Evolutionary conservation across 1,140 invertebrate genomes (phyloP), one percentile per base, ranked within the genome.

Genomic region (Arctopsyche grandis): DNA sequence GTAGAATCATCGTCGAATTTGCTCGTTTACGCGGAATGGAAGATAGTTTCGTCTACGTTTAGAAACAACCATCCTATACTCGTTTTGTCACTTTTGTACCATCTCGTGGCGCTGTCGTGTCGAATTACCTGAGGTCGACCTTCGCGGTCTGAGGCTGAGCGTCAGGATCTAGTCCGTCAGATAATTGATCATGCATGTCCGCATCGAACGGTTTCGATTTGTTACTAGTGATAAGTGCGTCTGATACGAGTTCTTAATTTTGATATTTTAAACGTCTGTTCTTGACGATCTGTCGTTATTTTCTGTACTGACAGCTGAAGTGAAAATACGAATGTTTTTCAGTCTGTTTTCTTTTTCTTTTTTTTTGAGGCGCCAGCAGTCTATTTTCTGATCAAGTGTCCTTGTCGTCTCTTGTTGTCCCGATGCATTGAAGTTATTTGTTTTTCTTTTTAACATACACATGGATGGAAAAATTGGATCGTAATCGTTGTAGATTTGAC

Each of bases 61-160:
- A 38, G 29, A 38, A 38, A 38, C 7, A 4, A 4, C 3, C 7
- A 38, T 1, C 29, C 29, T 38, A 38, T 38, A 38, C 29, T 38
- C 29, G 29, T 38, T 38, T 38, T 38, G 29, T 38, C 29, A 7
- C 29, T 38, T 38, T 7, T 38, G 29, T 38, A 38, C 1, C 3
- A 38, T 38, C 29, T 38, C 29, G 29, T 14, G 48, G 48, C 48
- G 48, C 48, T 71, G 4, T 38, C 14, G 43, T 71, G 21, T 44
- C 38, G 5, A 71, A 71, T 48, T 71, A 21, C 69, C 16, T 16
- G n/a, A 22, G 69, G 5, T 26, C 69, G 26, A 71, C 69, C 69
- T 71, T 71, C 69, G 69, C 69, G 69, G 69, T 71, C 38, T 66
- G 56, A 60, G 56, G 21, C 63, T 66, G 12, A 52, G 16, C 48